Conservation (phyloP, 2,888 invertebrate species). For the Pristionchus arcanus region DNA sequence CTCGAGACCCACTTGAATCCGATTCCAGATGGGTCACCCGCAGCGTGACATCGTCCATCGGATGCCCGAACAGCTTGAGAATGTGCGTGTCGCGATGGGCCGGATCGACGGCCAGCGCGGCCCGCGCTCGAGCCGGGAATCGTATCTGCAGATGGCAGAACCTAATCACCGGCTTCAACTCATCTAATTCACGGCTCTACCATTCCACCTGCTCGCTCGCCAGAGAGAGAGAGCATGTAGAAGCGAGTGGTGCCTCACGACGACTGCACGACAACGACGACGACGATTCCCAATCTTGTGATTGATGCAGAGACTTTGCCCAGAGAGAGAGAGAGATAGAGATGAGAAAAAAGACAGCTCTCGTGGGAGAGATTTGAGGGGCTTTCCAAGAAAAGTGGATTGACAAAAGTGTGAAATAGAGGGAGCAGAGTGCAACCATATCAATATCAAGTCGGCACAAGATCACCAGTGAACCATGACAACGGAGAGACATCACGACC, state of each 20-base stretch:
- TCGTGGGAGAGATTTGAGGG: background rate
- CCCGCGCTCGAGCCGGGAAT: background rate
- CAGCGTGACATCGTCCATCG: conserved; percentile 67
- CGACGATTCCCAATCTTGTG: background rate
- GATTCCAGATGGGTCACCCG: conserved; percentile 57
- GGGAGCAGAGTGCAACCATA: background rate
- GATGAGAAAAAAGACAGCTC: background rate
- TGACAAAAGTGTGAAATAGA: background rate
- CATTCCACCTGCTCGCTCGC: background rate
- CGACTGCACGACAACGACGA: background rate
- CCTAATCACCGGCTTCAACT: background rate
- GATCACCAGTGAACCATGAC: conserved; percentile 4
- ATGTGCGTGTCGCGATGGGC: conserved; percentile 58
- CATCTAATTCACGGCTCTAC: background rate
- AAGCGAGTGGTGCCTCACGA: background rate
- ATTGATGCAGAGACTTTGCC: background rate
- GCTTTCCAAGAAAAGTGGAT: background rate
- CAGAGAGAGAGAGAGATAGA: background rate
- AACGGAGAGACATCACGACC: background rate
- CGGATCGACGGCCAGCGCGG: background rate
- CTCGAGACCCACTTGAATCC: background rate
- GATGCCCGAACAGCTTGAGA: conserved; percentile 69
- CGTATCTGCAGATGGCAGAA: background rate
- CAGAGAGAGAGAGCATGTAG: background rate
- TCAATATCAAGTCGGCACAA: background rate